Evolutionary conservation across 1,140 invertebrate species (phyloP), one percentile per base, ranked within the genome.

Genomic region (Patella vulgata): DNA sequence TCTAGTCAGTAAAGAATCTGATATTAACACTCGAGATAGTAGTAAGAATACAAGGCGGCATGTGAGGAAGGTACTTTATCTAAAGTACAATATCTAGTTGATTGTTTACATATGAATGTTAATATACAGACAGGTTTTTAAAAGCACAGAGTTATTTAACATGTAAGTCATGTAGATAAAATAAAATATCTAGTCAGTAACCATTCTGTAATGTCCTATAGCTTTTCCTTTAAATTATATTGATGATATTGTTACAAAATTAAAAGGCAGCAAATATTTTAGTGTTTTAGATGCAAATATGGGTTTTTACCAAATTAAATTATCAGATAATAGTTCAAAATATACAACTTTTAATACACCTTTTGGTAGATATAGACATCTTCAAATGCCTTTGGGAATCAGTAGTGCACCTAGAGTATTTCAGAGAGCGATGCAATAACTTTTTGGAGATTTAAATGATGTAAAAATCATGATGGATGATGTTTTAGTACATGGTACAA

Each of bases 401-500:
- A 82, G 80, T 56, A 66, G 55, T 53, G 48, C 44, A 3, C 51
- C 21, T 31, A 54, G 59, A 62, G 33, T 77, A 4, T 86, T 85
- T 63, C 78, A 82, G 44, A 59, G 68, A 54, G 57, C 54, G 47
- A 75, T 79, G 54, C 47, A 63, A n/a, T 63, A 80, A 61, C 74
- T 75, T 46, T 79, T 82, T 63, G 71, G 71, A 46, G 71, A 71
- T 39, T 54, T 85, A n/a, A 14, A 50, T n/a, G 77, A 78, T 46
- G 66, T 80, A n/a, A 71, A 62, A 28, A 59, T 74, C 3, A 80
- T 82, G 40, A 63, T 80, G 21, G 84, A 84, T 63, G 83, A 85
- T 57, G 72, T 83, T n/a, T 48, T 82, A 9, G 64, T 85, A 5
- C 74, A 54, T 53, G 82, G 67, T 12, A 27, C 40, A 3, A 64